Base-by-base conservation (phyloP, 2,797 vertebrate genomes). In the Amblyopsis hoosieri region DNA sequence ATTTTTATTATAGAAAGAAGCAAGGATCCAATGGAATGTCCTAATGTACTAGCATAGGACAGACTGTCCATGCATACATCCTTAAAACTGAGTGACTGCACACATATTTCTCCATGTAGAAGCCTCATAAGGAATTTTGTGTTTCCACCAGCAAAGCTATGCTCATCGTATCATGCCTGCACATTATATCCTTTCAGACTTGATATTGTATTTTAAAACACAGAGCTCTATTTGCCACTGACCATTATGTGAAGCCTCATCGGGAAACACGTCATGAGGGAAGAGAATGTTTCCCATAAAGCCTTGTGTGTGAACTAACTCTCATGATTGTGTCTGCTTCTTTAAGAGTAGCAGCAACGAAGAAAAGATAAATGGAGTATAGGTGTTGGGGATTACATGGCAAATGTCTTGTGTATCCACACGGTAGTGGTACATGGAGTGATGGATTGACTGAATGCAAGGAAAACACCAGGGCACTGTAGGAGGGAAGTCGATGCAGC, bases 351-450 rank as follows among this genome's bases (percentile, higher is more conserved):
- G 57, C 59, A 2, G 53, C 49, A 48, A 11, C 33, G 45, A 62
- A 64, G 23, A 58, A 11, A 33, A 56, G 56, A 45, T 13, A 69
- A 70, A 60, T 59, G 50, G 7, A 31, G 2, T 68, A 29, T 4
- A 23, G 66, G 51, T 37, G 57, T 45, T 1, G 13, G 56, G 62
- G 71, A 79, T 78, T 71, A 78, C 60, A 51, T 54, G 61, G 61
- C 53, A 69, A 60, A 76, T 74, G 66, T 68, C 51, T 65, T 70
- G 60, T 62, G 57, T 72, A 72, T 50, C 59, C 57, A 63, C 54
- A 63, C 47, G 0, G 8, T 49, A 62, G 52, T 46, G 64, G 60
- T 57, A 67, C 61, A 46, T 47, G 62, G 51, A 67, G 59, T 60
- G 47, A 52, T 8, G 54, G 50, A 77, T 50, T 70, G 65, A 70